Conservation (phyloP, 2,888 invertebrate species). For the Drosophila engyochracea region DNA sequence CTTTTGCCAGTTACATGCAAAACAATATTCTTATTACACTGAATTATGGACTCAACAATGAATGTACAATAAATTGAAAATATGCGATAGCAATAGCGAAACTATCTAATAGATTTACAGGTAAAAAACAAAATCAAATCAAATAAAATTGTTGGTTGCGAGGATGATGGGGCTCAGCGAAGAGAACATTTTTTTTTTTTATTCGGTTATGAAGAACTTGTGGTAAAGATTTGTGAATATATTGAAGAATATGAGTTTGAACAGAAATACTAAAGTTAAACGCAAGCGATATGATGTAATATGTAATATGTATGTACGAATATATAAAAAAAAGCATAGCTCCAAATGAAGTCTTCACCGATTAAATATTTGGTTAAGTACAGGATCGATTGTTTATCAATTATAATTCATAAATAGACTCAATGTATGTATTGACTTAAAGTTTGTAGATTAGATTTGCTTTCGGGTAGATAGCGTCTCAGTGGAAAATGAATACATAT, state of each 20-base stretch:
- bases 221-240: not conserved
- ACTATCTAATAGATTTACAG: not conserved
- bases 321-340: conserved; percentile 13
- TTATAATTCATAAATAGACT: conserved; percentile 10
- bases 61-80: not conserved
- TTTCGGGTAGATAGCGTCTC: conserved; percentile 5
- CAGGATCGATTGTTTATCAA: conserved; percentile 17
- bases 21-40: not conserved
- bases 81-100: conserved; percentile 1
- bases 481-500: conserved; percentile 9
- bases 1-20: conserved; percentile 4
- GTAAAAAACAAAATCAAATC: no score
- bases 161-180: not conserved
- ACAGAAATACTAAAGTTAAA: conserved; percentile 7
- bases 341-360: conserved; percentile 60
- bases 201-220: not conserved
- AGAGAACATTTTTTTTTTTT: not conserved
- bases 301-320: conserved; percentile 3
- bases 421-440: conserved; percentile 18
- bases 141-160: not conserved
- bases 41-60: not conserved
- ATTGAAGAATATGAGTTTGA: conserved; percentile 8
- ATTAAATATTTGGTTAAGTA: conserved; percentile 32
- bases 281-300: conserved; percentile 28
- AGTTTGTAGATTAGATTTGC: conserved; percentile 8